Percentiles rank a stretch among this genome's conserved stretches.
Evolutionary conservation across 2,888 invertebrate species (phyloP).

Genomic region (Candidula unifasciata): DNA sequence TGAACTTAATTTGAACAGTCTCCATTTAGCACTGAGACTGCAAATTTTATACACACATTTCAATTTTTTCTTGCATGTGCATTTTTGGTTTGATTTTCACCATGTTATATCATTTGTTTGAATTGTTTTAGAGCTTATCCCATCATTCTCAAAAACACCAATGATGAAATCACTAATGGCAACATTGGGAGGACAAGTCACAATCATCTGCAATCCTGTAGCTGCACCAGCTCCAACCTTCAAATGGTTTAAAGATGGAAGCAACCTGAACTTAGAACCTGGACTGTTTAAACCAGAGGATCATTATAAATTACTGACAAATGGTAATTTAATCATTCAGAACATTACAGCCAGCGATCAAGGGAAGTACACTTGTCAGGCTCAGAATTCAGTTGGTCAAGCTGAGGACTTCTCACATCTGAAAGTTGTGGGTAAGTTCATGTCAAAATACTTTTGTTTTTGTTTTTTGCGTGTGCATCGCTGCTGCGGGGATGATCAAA

Average conservation of each 20-base stretch:
- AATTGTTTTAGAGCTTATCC: conserved; percentile 81
- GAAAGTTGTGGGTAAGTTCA: conserved; percentile 60
- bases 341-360: conserved; percentile 86
- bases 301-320: conserved; percentile 81
- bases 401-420: conserved; percentile 61
- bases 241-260: conserved; percentile 55
- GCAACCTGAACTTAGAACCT: conserved; percentile 46
- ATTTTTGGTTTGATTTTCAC: not conserved
- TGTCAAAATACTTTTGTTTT: not conserved
- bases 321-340: conserved; percentile 84
- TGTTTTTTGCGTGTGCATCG: too few relatives aligned
- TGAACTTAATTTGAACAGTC: too few relatives aligned
- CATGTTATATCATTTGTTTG: not conserved
- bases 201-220: conserved; percentile 93
- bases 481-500: too few relatives aligned
- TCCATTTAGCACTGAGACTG: too few relatives aligned
- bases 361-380: conserved; percentile 89
- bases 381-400: conserved; percentile 78
- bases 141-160: conserved; percentile 92
- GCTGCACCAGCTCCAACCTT: conserved; percentile 85
- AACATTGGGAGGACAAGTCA: conserved; percentile 92
- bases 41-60: too few relatives aligned
- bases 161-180: conserved; percentile 93
- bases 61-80: not conserved
- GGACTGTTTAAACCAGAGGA: conserved; percentile 51